A percentile compares a stretch with the other conserved stretches of the same genome.
These are phyloP conservation scores for Malthinus seriepunctatus DNA, from an alignment of 2,888 invertebrate genomes.

Conservation along the genomic window DNA sequence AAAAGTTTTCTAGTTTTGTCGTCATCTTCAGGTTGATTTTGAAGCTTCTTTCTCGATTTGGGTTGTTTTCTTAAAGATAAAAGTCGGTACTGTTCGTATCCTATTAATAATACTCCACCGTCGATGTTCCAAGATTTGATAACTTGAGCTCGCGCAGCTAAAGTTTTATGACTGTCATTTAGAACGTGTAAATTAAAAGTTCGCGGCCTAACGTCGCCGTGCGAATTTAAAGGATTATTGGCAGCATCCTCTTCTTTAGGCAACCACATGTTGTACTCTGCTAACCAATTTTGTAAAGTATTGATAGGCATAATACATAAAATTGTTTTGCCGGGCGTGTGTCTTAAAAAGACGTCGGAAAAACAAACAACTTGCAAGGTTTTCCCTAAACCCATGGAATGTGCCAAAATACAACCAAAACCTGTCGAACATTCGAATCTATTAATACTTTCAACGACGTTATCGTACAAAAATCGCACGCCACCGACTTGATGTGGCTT, in stretches of 20 bases:
- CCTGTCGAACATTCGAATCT: conserved; percentile 86
- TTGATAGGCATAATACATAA: conserved; percentile 98
- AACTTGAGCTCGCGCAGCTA: conserved; percentile 85
- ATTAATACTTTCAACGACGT: conserved; percentile 91
- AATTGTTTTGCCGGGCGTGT: conserved; percentile 86
- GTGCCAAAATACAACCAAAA: conserved; percentile 97
- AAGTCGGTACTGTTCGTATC: conserved; percentile 94
- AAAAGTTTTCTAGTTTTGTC: conserved; percentile 73
- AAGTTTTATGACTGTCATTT: conserved; percentile 92
- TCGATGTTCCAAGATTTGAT: conserved; percentile 82
- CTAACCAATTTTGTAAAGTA: conserved; percentile 96
- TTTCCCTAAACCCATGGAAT: conserved; percentile 99
- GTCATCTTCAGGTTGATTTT: conserved; percentile 59
- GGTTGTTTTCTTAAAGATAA: conserved; percentile 78
- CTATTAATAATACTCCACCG: conserved; percentile 94
- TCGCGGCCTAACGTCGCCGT: conserved; percentile 73
- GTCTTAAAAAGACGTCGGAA: conserved; percentile 91
- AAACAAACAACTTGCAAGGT: conserved; percentile 93
- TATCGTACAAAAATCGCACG: conserved; percentile 89
- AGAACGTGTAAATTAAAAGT: conserved; percentile 87
- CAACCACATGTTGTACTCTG: conserved; percentile 97
- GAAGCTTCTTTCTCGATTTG: conserved; percentile 59
- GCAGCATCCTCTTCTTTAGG: conserved; percentile 65
- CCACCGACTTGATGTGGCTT: conserved; percentile 90
- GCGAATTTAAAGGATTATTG: conserved; percentile 60